Percentiles rank a stretch among this genome's conserved stretches.
phyloP scores from a whole-genome alignment of 2,797 vertebrate species.

The Naso thynnoides region DNA sequence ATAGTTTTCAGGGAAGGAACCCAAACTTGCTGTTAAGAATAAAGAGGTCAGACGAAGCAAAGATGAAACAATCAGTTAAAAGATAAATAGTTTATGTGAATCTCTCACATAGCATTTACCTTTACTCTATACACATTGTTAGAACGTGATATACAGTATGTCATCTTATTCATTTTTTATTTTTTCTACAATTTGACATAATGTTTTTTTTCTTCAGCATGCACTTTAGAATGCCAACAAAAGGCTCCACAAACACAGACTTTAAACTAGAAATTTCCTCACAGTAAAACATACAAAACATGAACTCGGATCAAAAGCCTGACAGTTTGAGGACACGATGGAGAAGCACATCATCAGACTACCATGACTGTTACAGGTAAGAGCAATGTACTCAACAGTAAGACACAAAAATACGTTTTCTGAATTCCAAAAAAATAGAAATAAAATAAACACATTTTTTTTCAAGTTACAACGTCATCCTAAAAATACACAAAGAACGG shows the following conservation, averaged over 20 bases:
- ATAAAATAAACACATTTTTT: conserved; percentile 80
- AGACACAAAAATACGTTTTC: conserved; percentile 88
- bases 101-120: conserved; percentile 78
- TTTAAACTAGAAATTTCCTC: conserved; percentile 84
- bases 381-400: conserved; percentile 86
- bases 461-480: conserved; percentile 68
- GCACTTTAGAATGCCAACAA: conserved; percentile 91
- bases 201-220: conserved; percentile 87
- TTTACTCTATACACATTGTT: conserved; percentile 81
- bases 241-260: conserved; percentile 88
- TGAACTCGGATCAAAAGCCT: conserved; percentile 83
- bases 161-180: conserved; percentile 33
- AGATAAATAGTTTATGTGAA: conserved; percentile 86
- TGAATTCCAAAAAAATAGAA: conserved; percentile 84
- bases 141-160: conserved; percentile 75
- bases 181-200: conserved; percentile 82
- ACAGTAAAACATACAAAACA: conserved; percentile 82
- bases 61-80: conserved; percentile 64
- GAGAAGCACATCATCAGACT: conserved; percentile 86
- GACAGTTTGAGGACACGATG: conserved; percentile 83
- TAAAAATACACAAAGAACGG: conserved; percentile 74
- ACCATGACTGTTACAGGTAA: conserved; percentile 84
- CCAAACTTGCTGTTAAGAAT: neutral
- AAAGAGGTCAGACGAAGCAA: conserved; percentile 44
- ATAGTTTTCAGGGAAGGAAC: neutral